phyloP scores from a whole-genome alignment of 2,113 vertebrate species.

The Asarcornis scutulata region DNA sequence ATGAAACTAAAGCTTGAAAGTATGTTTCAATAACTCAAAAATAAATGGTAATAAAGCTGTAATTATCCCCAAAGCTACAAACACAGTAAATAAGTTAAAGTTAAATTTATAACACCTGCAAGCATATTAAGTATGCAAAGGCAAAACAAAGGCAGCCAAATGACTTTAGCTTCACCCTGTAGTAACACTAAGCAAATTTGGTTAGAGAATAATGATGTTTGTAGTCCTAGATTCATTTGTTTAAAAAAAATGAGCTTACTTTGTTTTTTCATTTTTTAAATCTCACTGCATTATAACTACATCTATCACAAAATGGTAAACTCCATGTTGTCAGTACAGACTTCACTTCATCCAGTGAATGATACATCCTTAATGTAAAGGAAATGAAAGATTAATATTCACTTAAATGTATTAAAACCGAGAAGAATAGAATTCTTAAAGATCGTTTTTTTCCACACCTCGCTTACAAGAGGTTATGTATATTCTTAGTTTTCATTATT shows the following conservation, averaged over 20 bases:
- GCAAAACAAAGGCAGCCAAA: constrained; percentile 54
- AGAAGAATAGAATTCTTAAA: not conserved
- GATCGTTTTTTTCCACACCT: not conserved
- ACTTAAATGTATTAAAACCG: not conserved
- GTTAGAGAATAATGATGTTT: constrained; percentile 48
- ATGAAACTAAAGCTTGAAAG: constrained; percentile 27
- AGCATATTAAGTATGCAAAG: constrained; percentile 13
- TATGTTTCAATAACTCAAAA: constrained; percentile 42
- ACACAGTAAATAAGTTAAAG: constrained; percentile 54
- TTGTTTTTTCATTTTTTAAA: constrained; percentile 4
- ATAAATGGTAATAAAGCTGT: constrained; percentile 44
- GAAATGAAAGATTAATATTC: not conserved
- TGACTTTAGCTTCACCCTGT: constrained; percentile 53
- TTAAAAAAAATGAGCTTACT: not conserved
- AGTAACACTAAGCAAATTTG: constrained; percentile 57
- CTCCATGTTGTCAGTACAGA: not conserved
- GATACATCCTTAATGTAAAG: not conserved
- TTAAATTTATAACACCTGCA: constrained; percentile 53
- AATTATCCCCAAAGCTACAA: constrained; percentile 50
- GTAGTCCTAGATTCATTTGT: constrained; percentile 39
- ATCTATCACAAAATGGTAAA: not conserved
- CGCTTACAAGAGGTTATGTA: not conserved
- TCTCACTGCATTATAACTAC: not conserved
- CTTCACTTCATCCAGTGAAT: not conserved
- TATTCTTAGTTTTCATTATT: not conserved